phyloP scores from a whole-genome alignment of 2,113 vertebrate species.

The Picathartes gymnocephalus region DNA sequence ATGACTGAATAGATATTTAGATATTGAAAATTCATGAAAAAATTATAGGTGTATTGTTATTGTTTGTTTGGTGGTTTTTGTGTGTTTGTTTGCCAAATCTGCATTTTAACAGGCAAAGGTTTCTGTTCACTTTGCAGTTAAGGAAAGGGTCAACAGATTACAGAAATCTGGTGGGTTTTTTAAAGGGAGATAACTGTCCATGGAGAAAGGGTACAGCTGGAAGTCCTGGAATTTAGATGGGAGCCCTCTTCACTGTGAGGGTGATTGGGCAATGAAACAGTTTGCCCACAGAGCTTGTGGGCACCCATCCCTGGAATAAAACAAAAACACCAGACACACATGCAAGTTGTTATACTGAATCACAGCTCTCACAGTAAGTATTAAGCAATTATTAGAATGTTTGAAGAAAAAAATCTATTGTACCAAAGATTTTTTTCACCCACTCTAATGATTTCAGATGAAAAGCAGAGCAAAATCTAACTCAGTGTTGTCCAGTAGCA shows the following conservation, averaged over 20 bases:
- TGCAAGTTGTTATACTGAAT: background rate
- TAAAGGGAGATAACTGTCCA: background rate
- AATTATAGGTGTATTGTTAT: background rate
- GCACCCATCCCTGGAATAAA: background rate
- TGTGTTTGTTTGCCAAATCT: background rate
- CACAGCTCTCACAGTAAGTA: background rate
- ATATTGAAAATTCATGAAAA: background rate
- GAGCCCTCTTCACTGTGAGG: background rate
- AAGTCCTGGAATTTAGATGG: background rate
- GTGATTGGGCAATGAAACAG: background rate
- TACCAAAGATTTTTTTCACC: background rate
- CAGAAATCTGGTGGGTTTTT: background rate
- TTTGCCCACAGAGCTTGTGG: background rate
- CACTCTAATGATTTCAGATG: background rate
- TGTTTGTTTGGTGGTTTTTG: background rate
- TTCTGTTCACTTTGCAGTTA: background rate
- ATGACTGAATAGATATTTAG: background rate
- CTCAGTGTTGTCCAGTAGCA: background rate
- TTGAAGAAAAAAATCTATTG: background rate
- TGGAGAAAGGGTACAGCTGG: background rate
- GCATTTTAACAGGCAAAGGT: background rate
- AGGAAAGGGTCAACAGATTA: background rate
- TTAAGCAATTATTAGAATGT: background rate
- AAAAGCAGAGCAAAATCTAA: background rate
- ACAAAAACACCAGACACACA: accelerated